Evolutionary conservation across 1,140 invertebrate species (phyloP).

Genomic region (Drosophila repleta): DNA sequence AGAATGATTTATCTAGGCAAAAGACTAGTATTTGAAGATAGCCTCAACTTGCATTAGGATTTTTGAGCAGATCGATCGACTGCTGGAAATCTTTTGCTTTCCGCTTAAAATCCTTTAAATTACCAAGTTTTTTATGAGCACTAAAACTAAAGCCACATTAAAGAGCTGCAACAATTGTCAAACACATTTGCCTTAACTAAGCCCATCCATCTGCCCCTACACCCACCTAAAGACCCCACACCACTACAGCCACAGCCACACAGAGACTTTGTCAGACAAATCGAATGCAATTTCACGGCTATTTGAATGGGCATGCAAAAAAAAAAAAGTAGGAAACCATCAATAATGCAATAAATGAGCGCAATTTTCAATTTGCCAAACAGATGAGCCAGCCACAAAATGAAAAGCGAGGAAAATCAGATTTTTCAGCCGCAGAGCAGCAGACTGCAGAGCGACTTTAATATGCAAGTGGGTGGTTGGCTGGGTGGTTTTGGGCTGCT

Average conservation of each 20-base stretch:
- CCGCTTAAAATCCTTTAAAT: too few relatives aligned
- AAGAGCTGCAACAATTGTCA: constrained; percentile 21
- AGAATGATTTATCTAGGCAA: too few relatives aligned
- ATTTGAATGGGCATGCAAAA: constrained; percentile 60
- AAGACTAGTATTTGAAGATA: too few relatives aligned
- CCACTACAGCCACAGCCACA: not conserved
- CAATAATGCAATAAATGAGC: constrained; percentile 78
- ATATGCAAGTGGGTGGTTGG: not conserved
- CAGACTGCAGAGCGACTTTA: not conserved
- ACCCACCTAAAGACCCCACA: not conserved
- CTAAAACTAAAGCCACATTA: not conserved
- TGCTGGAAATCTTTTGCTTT: too few relatives aligned
- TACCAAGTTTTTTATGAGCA: too few relatives aligned
- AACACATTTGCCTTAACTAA: constrained; percentile 32
- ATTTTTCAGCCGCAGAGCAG: not conserved
- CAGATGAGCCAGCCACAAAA: constrained; percentile 78
- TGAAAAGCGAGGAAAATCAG: constrained; percentile 10
- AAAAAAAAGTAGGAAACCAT: constrained; percentile 27
- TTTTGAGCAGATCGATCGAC: too few relatives aligned
- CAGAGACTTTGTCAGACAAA: constrained; percentile 52
- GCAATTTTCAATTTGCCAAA: constrained; percentile 75
- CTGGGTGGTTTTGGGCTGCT: too few relatives aligned
- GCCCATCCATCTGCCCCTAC: not conserved
- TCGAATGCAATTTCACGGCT: constrained; percentile 78
- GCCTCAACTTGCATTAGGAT: too few relatives aligned